Conservation (phyloP, 2,113 vertebrate species). For the Neodon shergylaensis region DNA sequence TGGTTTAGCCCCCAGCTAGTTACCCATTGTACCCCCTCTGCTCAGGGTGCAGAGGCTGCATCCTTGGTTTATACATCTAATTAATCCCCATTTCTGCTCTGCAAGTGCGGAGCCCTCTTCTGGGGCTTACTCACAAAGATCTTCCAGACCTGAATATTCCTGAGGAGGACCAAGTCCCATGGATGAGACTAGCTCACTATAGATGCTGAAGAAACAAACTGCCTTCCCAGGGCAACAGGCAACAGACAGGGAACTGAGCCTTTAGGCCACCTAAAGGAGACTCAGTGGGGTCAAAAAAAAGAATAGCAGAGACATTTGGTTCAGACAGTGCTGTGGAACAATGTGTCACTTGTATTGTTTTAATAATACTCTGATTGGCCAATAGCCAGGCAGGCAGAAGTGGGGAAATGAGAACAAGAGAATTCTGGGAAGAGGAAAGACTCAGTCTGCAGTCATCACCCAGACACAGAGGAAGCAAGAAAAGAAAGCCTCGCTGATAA, state of each 20-base stretch:
- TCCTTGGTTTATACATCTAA: neutral
- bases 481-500: too few relatives aligned
- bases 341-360: too few relatives aligned
- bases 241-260: neutral
- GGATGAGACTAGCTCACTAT: rapidly evolving
- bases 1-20: rapidly evolving
- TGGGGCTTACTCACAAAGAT: rapidly evolving
- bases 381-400: too few relatives aligned
- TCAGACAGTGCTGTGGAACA: too few relatives aligned
- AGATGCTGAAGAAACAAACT: rapidly evolving
- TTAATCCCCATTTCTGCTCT: rapidly evolving
- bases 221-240: rapidly evolving
- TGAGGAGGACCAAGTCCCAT: rapidly evolving
- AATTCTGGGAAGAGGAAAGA: too few relatives aligned
- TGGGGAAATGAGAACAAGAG: too few relatives aligned
- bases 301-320: rapidly evolving
- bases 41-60: rapidly evolving
- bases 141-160: rapidly evolving
- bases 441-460: too few relatives aligned
- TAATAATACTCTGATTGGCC: too few relatives aligned
- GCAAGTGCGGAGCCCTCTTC: neutral
- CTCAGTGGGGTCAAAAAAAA: rapidly evolving
- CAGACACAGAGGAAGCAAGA: too few relatives aligned
- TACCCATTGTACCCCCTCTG: rapidly evolving
- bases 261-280: too few relatives aligned